A percentile compares a stretch with the other conserved stretches of the same genome.
Evolutionary conservation across 1,140 invertebrate species (phyloP).

Genomic region (Heliconius hewitsoni): DNA sequence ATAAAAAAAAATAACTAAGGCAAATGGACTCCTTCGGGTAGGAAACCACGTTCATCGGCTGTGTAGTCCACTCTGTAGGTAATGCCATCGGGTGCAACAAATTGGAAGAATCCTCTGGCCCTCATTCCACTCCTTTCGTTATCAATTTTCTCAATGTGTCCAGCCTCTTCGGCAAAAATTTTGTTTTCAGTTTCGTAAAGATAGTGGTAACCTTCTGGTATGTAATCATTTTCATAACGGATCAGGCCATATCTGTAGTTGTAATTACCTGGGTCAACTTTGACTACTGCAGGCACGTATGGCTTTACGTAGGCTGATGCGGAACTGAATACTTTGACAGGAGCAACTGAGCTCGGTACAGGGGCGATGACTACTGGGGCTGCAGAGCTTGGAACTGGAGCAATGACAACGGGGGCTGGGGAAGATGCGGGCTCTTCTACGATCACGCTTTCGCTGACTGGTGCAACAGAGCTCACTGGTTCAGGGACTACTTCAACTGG

Average conservation of each 20-base stretch:
- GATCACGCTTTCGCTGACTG: neutral
- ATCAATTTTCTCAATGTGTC: constrained; percentile 74
- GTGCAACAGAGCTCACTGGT: constrained; percentile 5
- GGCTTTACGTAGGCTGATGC: constrained; percentile 10
- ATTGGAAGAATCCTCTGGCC: constrained; percentile 80
- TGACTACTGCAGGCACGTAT: constrained; percentile 12
- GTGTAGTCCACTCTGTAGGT: constrained; percentile 85
- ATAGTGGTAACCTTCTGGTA: constrained; percentile 79
- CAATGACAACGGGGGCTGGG: constrained; percentile 7
- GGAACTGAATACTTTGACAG: constrained; percentile 4
- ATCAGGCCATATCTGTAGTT: constrained; percentile 74
- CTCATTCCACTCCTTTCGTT: constrained; percentile 79
- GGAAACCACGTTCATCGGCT: constrained; percentile 86
- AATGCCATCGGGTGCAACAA: constrained; percentile 84
- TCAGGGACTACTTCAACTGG: constrained; percentile 41
- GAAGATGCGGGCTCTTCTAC: constrained; percentile 5
- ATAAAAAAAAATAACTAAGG: constrained; percentile 48
- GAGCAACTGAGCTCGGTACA: neutral
- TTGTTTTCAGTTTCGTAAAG: constrained; percentile 85
- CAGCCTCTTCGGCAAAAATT: constrained; percentile 82
- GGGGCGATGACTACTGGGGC: neutral
- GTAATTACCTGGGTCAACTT: neutral
- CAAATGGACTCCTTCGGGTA: constrained; percentile 82
- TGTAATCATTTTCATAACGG: constrained; percentile 63
- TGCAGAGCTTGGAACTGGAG: constrained; percentile 1